Evolutionary conservation across 1,140 invertebrate species (phyloP).

Genomic region (Musca vetustissima): DNA sequence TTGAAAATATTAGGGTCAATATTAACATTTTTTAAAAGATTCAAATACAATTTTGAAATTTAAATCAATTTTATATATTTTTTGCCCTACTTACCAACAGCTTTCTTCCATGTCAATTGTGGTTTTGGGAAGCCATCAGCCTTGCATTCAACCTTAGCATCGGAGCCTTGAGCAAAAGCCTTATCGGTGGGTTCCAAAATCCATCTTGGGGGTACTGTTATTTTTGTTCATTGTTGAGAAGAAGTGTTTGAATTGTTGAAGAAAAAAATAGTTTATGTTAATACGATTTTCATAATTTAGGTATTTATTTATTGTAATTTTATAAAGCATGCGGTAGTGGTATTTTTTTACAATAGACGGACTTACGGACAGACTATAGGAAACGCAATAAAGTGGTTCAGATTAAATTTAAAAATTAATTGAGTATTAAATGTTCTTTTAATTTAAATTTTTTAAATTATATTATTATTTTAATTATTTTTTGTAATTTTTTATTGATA

Average conservation of each 20-base stretch:
- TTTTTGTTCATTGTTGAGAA: neutral
- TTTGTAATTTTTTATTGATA: neutral
- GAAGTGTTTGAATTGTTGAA: neutral
- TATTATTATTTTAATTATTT: neutral
- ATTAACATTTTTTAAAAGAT: neutral
- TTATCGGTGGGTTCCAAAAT: slow-evolving; percentile 93
- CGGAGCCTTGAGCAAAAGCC: slow-evolving; percentile 90
- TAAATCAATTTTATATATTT: neutral
- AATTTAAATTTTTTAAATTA: neutral
- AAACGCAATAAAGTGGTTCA: slow-evolving; percentile 3
- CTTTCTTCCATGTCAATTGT: slow-evolving; percentile 91
- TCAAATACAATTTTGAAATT: too few species aligned
- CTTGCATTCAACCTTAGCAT: slow-evolving; percentile 92
- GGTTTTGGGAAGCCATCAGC: slow-evolving; percentile 94
- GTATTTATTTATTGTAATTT: neutral
- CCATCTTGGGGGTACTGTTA: slow-evolving; percentile 91
- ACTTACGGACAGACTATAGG: slow-evolving; percentile 36
- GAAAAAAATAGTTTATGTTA: slow-evolving; percentile 42
- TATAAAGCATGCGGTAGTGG: slow-evolving; percentile 39
- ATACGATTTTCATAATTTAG: slow-evolving; percentile 25
- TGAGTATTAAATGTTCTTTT: neutral
- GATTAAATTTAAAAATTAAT: too few species aligned
- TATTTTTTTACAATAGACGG: slow-evolving; percentile 26
- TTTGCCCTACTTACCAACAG: slow-evolving; percentile 78
- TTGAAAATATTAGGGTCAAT: too few species aligned